These are phyloP conservation scores for Holacanthus passer DNA, from an alignment of 2,113 vertebrate species.

Conservation along the genomic window DNA sequence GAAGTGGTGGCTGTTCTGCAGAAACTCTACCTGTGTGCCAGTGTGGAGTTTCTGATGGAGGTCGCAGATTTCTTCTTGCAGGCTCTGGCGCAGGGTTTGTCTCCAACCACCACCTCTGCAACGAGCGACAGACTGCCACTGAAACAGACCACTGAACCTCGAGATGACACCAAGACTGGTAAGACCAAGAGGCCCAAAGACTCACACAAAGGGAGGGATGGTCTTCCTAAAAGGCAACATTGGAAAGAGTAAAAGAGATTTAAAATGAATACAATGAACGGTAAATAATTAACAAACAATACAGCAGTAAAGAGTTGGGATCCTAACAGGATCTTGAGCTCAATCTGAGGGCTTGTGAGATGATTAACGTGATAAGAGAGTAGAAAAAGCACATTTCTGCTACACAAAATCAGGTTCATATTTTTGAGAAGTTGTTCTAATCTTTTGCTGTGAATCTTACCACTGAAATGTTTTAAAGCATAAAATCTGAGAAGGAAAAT, in stretches of 20 bases:
- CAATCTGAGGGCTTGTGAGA: too few species aligned
- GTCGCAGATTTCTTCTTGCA: conserved; percentile 95
- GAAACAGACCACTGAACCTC: conserved; percentile 80
- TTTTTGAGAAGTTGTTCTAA: too few species aligned
- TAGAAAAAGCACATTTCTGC: too few species aligned
- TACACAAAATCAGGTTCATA: too few species aligned
- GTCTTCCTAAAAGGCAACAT: not conserved
- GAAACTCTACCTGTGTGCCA: conserved; percentile 94
- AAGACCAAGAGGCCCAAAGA: not conserved
- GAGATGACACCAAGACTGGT: conserved; percentile 69
- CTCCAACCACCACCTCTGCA: fast-evolving
- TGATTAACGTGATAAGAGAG: not conserved
- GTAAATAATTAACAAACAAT: not conserved
- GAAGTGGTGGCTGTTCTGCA: conserved; percentile 89
- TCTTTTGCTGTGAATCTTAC: too few species aligned
- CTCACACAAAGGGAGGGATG: not conserved
- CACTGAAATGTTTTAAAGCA: too few species aligned
- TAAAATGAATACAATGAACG: not conserved
- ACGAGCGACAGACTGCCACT: conserved; percentile 80
- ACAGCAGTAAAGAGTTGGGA: not conserved
- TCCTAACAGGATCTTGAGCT: too few species aligned
- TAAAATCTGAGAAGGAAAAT: too few species aligned
- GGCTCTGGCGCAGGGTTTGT: conserved; percentile 84
- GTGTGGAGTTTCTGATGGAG: conserved; percentile 94
- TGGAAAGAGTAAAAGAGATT: not conserved